These are phyloP conservation scores for Neoitamus cyanurus DNA, from an alignment of 2,888 invertebrate species.

Conservation along the genomic window DNA sequence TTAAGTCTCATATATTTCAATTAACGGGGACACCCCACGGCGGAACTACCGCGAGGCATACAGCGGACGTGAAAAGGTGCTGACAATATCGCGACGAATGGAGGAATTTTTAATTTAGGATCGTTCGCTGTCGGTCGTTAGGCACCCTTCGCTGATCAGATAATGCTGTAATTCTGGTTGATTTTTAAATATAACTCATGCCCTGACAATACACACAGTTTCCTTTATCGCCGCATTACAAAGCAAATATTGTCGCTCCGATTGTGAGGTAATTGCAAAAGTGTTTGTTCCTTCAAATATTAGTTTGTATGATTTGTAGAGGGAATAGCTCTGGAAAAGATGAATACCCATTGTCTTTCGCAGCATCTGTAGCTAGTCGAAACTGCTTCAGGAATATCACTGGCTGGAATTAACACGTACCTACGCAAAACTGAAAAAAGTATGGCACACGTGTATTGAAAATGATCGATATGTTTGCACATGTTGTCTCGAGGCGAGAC, in stretches of 20 bases:
- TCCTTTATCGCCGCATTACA: neutral
- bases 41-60: neutral
- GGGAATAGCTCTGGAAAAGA: no score
- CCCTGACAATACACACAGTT: neutral
- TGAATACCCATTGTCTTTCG: neutral
- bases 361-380: neutral
- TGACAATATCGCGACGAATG: constrained; percentile 15
- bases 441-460: neutral
- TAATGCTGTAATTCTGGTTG: neutral
- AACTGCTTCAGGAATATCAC: neutral
- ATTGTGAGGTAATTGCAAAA: neutral
- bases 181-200: neutral
- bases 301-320: neutral
- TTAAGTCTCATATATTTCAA: constrained; percentile 51
- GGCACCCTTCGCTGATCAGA: neutral
- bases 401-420: neutral
- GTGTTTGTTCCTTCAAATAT: neutral
- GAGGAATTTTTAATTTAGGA: neutral
- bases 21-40: constrained; percentile 26
- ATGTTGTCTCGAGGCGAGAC: neutral
- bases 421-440: neutral
- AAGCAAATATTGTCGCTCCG: neutral
- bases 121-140: neutral
- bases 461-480: neutral
- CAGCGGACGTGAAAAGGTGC: neutral